A percentile compares a stretch with the other conserved stretches of the same genome.
Conservation (phyloP, 2,797 vertebrate genomes). For the Leptatherina wallacei region DNA sequence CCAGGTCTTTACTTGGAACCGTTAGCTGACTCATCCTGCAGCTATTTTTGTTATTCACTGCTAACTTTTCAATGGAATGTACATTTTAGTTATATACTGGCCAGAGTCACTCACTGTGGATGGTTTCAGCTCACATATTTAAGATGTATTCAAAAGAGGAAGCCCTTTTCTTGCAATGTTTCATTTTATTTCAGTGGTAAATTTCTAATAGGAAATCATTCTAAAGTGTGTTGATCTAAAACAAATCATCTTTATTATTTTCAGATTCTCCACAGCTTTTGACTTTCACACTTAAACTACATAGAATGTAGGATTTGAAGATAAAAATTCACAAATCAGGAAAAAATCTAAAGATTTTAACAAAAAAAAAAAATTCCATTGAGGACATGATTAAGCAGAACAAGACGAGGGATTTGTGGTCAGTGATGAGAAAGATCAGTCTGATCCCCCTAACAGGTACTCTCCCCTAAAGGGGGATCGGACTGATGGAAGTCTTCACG, state of each 20-base stretch:
- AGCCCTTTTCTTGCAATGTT: no score
- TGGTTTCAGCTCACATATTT: slow-evolving; percentile 3
- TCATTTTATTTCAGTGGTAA: not conserved
- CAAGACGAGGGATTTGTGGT: no score
- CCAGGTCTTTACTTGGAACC: slow-evolving; percentile 40
- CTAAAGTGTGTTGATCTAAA: no score
- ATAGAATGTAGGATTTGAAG: not conserved
- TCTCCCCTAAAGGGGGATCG: not conserved
- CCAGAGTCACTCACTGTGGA: not conserved
- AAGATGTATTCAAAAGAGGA: not conserved
- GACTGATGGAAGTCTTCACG: not conserved
- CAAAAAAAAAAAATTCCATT: not conserved
- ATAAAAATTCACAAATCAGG: not conserved
- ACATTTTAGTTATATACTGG: no score
- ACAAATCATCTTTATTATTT: no score
- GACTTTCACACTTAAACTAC: not conserved
- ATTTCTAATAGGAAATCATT: not conserved
- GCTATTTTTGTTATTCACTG: slow-evolving; percentile 3
- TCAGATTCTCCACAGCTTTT: not conserved
- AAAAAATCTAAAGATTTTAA: not conserved
- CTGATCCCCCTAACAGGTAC: no score
- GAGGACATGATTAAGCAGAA: no score
- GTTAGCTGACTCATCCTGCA: slow-evolving; percentile 64
- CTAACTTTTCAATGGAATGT: not conserved
- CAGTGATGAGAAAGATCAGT: no score